Conservation (phyloP, 23 tunicate species). For the Halocynthia roretzi region DNA sequence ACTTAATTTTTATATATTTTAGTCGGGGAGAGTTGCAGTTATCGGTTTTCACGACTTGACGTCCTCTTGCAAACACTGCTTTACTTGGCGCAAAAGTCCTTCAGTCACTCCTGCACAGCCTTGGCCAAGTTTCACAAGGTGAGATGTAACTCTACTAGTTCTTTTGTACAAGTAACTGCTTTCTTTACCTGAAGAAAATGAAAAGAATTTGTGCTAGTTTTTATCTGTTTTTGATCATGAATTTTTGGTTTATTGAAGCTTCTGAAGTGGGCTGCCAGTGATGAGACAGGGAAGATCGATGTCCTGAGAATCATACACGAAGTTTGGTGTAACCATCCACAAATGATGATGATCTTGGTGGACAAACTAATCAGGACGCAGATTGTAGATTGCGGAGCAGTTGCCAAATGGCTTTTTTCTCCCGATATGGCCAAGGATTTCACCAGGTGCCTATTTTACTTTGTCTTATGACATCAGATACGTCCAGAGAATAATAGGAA, state of each 20-base stretch:
- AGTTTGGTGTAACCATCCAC: conserved; percentile 87
- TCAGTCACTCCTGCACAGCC: conserved; percentile 97
- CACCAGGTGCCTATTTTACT: conserved; percentile 18
- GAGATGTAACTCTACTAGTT: background rate
- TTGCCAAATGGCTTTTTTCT: conserved; percentile 96
- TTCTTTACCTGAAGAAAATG: background rate
- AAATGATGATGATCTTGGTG: conserved; percentile 90
- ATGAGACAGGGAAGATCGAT: conserved; percentile 71
- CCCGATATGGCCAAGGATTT: conserved; percentile 88
- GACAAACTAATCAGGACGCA: conserved; percentile 95
- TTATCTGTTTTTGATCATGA: background rate
- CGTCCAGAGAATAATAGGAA: too few species aligned
- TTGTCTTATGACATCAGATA: background rate
- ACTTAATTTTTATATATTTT: too few species aligned
- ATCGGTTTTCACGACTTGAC: conserved; percentile 33
- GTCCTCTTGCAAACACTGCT: conserved; percentile 78
- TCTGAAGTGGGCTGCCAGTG: conserved; percentile 67
- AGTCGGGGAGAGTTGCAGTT: too few species aligned
- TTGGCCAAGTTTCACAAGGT: conserved; percentile 80
- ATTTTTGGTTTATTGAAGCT: background rate
- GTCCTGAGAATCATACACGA: conserved; percentile 47
- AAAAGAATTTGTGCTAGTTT: background rate
- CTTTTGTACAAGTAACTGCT: background rate
- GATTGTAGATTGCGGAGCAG: conserved; percentile 88
- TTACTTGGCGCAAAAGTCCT: conserved; percentile 85